These are phyloP conservation scores for Catonia carolina DNA, from an alignment of 2,888 invertebrate genomes.

Conservation along the genomic window DNA sequence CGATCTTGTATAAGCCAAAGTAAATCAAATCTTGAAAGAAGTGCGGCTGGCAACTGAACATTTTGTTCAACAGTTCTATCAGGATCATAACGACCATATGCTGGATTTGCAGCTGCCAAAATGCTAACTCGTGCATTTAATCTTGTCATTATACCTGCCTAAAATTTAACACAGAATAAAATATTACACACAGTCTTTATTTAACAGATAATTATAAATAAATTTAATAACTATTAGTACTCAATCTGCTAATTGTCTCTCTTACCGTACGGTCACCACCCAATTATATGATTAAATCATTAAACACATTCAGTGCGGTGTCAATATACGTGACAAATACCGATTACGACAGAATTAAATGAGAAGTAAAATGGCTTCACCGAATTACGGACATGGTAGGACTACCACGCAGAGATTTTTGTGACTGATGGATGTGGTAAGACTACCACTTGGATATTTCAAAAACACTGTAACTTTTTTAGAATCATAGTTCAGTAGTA, in stretches of 20 bases:
- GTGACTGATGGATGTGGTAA: too few species aligned
- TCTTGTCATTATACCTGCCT: conserved; percentile 98
- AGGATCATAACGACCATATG: conserved; percentile 96
- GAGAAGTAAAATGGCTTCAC: too few species aligned
- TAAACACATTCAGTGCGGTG: too few species aligned
- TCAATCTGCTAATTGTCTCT: not conserved
- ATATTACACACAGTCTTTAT: not conserved
- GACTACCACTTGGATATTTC: too few species aligned
- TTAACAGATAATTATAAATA: not conserved
- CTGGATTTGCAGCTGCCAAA: conserved; percentile 97
- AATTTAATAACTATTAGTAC: not conserved
- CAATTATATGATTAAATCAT: too few species aligned
- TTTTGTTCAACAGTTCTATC: conserved; percentile 93
- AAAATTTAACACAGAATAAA: conserved; percentile 31
- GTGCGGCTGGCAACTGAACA: conserved; percentile 93
- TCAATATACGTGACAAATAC: too few species aligned
- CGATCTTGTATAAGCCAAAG: conserved; percentile 89
- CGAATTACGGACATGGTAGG: too few species aligned
- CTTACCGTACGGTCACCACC: too few species aligned
- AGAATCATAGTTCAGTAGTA: too few species aligned
- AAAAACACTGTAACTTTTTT: too few species aligned
- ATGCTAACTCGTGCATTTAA: conserved; percentile 94
- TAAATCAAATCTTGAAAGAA: conserved; percentile 92
- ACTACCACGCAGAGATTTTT: too few species aligned
- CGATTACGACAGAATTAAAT: too few species aligned